Percentiles rank a stretch among this genome's conserved stretches.
phyloP scores from a whole-genome alignment of 1,140 invertebrate species.

The Samia ricini region DNA sequence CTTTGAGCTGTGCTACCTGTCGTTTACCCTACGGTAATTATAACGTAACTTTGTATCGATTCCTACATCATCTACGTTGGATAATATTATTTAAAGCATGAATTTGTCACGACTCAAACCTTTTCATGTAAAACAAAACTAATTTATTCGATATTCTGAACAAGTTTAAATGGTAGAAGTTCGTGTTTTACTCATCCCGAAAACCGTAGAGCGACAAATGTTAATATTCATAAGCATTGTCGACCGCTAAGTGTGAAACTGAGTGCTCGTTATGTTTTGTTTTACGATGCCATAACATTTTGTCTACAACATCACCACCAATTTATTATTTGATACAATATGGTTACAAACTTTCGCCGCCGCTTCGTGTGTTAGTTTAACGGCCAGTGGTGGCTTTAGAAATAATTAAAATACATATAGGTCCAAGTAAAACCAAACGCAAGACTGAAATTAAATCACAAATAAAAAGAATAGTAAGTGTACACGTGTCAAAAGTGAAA shows the following conservation, averaged over 20 bases:
- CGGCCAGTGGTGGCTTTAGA: background rate
- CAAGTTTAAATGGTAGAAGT: background rate
- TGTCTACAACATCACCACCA: conserved; percentile 22
- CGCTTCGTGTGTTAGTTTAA: background rate
- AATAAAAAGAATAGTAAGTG: no score
- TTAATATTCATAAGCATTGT: conserved; percentile 25
- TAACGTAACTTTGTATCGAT: no score
- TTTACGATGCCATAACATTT: conserved; percentile 27
- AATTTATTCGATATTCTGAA: background rate
- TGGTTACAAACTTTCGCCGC: conserved; percentile 20
- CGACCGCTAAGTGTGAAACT: conserved; percentile 17
- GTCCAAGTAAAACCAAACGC: no score
- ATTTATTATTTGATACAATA: conserved; percentile 26
- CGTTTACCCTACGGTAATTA: no score
- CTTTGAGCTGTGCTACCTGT: no score
- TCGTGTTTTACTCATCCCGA: conserved; percentile 4
- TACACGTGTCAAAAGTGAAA: no score
- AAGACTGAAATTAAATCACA: no score
- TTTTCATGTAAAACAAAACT: background rate
- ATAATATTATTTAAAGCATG: no score
- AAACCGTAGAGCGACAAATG: conserved; percentile 14
- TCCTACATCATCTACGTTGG: no score
- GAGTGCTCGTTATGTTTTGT: conserved; percentile 24
- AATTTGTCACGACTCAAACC: no score
- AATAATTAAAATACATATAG: background rate